Percentiles rank a stretch among this genome's conserved stretches.
These are phyloP conservation scores for Aplocera efformata DNA, from an alignment of 2,888 invertebrate species.

Conservation along the genomic window DNA sequence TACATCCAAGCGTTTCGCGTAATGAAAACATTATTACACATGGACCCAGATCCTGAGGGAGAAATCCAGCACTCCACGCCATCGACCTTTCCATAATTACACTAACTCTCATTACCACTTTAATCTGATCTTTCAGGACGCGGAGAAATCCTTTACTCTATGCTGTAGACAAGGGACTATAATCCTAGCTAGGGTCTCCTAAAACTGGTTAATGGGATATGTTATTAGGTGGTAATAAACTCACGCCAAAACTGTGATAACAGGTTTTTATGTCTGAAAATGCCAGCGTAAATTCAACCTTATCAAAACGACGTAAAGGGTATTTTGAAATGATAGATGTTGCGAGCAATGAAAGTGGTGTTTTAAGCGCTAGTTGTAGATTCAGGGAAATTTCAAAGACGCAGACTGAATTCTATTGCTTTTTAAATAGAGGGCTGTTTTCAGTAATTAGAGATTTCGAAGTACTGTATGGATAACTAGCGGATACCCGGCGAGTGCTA, in stretches of 20 bases:
- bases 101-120: constrained; percentile 4
- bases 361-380: background rate
- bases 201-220: constrained; percentile 12
- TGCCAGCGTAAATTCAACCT: constrained; percentile 2
- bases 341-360: constrained; percentile 8
- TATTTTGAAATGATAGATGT: background rate
- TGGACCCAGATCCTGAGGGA: background rate
- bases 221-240: constrained; percentile 23
- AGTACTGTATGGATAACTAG: too few relatives aligned
- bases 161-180: constrained; percentile 9
- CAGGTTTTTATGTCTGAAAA: constrained; percentile 1
- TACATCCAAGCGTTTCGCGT: too few relatives aligned
- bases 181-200: constrained; percentile 10
- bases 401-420: too few relatives aligned
- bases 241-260: constrained; percentile 15
- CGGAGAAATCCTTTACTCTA: background rate
- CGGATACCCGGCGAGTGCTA: too few relatives aligned
- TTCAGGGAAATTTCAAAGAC: too few relatives aligned
- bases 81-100: constrained; percentile 15
- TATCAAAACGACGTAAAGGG: background rate
- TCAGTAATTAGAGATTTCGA: too few relatives aligned
- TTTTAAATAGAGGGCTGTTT: too few relatives aligned
- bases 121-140: constrained; percentile 1
- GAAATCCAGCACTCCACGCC: constrained; percentile 5
- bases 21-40: background rate